Percentiles rank a stretch among this genome's conserved stretches.
Conservation (phyloP, 2,888 invertebrate species). For the Apodemia zela region DNA sequence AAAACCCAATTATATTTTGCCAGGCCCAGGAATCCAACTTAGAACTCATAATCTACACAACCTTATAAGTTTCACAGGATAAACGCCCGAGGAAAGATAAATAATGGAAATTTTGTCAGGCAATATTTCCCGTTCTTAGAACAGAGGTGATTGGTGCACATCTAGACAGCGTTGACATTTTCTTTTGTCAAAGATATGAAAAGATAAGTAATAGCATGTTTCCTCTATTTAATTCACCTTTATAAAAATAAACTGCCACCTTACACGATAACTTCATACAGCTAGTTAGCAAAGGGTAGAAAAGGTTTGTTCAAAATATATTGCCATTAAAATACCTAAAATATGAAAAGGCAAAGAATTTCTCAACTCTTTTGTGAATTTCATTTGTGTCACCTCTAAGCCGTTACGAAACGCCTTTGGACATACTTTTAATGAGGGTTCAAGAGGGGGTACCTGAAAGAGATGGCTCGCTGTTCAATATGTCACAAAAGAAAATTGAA, state of each 20-base stretch:
- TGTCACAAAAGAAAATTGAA: constrained; percentile 21
- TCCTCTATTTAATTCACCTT: neutral
- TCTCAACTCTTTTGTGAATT: constrained; percentile 16
- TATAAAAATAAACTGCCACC: neutral
- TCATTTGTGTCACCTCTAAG: constrained; percentile 16
- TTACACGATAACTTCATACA: neutral
- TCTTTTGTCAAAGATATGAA: neutral
- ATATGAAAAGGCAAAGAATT: constrained; percentile 14
- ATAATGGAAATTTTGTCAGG: too few relatives aligned
- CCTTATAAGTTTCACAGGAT: too few relatives aligned
- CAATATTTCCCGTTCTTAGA: too few relatives aligned
- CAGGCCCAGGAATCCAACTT: too few relatives aligned
- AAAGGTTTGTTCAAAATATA: constrained; percentile 12
- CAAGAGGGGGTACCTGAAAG: constrained; percentile 10
- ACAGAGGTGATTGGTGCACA: too few relatives aligned
- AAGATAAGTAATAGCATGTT: neutral
- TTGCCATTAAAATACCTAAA: constrained; percentile 12
- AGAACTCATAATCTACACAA: too few relatives aligned
- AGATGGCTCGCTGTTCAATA: constrained; percentile 16
- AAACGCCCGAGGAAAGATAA: too few relatives aligned
- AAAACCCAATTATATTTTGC: too few relatives aligned
- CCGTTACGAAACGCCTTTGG: constrained; percentile 17
- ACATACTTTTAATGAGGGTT: constrained; percentile 20
- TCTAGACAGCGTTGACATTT: too few relatives aligned
- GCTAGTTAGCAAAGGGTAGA: constrained; percentile 1